Evolutionary conservation across 2,113 vertebrate genomes (phyloP).

Genomic region (Martes martes): DNA sequence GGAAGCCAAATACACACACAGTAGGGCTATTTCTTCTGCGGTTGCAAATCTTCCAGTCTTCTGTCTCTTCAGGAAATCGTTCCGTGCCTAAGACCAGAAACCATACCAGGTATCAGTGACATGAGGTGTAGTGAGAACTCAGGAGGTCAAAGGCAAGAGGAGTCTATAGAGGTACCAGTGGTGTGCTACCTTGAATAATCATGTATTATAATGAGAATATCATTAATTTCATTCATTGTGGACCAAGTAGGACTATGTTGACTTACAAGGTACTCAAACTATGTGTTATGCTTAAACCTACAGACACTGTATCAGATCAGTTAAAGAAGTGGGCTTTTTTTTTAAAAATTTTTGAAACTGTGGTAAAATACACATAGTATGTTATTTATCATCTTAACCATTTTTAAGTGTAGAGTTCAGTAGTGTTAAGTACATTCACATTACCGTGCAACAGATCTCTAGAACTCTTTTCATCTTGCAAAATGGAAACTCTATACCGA

Average conservation of each 20-base stretch:
- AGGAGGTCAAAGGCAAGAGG: neutral
- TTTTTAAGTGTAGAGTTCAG: neutral
- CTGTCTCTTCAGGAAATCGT: slow-evolving; percentile 92
- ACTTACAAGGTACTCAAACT: neutral
- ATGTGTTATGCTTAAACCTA: neutral
- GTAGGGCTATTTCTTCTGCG: slow-evolving; percentile 92
- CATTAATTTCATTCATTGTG: neutral
- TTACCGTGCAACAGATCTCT: neutral
- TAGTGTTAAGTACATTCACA: neutral
- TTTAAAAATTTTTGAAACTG: neutral
- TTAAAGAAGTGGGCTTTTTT: neutral
- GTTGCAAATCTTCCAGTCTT: slow-evolving; percentile 93
- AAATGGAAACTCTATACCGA: neutral
- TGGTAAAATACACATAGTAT: neutral
- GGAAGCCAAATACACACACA: slow-evolving; percentile 96
- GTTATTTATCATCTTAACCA: neutral
- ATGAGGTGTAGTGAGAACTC: neutral
- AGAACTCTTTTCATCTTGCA: neutral
- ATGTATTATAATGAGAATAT: neutral
- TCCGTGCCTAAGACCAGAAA: slow-evolving; percentile 85
- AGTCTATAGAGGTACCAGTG: neutral
- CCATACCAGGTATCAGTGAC: neutral
- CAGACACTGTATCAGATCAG: neutral
- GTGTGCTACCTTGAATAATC: neutral
- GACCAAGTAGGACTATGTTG: neutral